A percentile compares a stretch with the other conserved stretches of the same genome.
Evolutionary conservation across 1,140 invertebrate species (phyloP).

Genomic region (Melipona quadrifasciata): DNA sequence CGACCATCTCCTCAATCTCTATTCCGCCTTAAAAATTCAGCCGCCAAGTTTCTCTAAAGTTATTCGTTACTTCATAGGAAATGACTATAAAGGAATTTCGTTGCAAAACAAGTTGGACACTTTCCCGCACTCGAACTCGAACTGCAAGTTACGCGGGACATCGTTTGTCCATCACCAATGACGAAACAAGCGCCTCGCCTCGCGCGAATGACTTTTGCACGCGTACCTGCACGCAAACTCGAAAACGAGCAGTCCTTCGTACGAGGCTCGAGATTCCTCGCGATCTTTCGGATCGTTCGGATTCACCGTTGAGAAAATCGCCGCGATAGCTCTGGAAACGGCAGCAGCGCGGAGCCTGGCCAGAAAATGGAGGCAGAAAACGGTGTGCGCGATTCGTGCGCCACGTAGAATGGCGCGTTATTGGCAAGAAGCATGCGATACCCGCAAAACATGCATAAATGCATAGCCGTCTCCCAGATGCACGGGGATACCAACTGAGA

Average conservation of each 20-base stretch:
- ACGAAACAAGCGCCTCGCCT: conserved; percentile 8
- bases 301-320: not conserved
- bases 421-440: conserved; percentile 78
- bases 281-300: not conserved
- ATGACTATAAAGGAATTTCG: not conserved
- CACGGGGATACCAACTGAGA: conserved; percentile 70
- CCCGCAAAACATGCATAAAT: conserved; percentile 77
- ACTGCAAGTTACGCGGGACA: not conserved
- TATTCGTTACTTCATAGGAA: not conserved
- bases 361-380: conserved; percentile 58
- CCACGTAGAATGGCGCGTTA: conserved; percentile 71
- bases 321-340: conserved; percentile 7
- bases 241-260: no score
- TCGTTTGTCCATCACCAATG: not conserved
- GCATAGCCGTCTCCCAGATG: conserved; percentile 74
- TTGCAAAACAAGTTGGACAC: not conserved
- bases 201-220: not conserved
- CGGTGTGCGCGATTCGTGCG: conserved; percentile 41
- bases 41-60: not conserved
- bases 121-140: not conserved
- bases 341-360: not conserved
- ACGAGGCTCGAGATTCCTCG: no score
- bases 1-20: not conserved
- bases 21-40: no score
- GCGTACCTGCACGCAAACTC: no score